Evolutionary conservation across 2,888 invertebrate genomes (phyloP).

Genomic region (Diarsia rubi): DNA sequence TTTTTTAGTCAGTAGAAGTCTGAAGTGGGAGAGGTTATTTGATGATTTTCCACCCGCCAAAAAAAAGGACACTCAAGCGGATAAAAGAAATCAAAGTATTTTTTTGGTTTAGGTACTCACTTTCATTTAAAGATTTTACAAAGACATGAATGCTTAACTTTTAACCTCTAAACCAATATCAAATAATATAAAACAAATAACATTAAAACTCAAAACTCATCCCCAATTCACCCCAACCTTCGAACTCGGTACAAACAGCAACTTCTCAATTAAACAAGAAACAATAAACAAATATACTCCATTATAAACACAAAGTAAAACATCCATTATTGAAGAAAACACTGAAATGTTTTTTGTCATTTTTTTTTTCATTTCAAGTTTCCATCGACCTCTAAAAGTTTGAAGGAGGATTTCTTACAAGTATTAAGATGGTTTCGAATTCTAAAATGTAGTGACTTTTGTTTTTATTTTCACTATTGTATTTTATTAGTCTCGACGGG

Average conservation of each 20-base stretch:
- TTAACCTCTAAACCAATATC: neutral
- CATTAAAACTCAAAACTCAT: conserved; percentile 45
- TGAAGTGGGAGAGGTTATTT: too few species aligned
- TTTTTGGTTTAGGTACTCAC: neutral
- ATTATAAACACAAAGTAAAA: conserved; percentile 58
- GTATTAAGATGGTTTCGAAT: neutral
- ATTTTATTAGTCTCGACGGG: neutral
- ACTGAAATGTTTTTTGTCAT: conserved; percentile 41
- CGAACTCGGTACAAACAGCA: conserved; percentile 45
- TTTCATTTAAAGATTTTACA: neutral
- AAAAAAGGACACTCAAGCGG: too few species aligned
- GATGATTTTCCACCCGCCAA: too few species aligned
- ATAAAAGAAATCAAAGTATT: too few species aligned
- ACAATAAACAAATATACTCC: conserved; percentile 55
- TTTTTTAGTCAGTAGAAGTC: too few species aligned
- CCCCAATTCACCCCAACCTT: conserved; percentile 29
- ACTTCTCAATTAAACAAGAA: conserved; percentile 59
- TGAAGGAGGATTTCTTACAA: conserved; percentile 8
- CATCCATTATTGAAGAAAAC: conserved; percentile 59
- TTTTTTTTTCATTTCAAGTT: conserved; percentile 40
- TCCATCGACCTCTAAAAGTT: conserved; percentile 38
- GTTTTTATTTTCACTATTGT: neutral
- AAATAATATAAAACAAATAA: conserved; percentile 39
- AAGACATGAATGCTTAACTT: conserved; percentile 2
- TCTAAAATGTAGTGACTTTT: conserved; percentile 8